Base-by-base conservation (phyloP, 2,797 vertebrate genomes). In the Acrossocheilus wenchowensis region DNA sequence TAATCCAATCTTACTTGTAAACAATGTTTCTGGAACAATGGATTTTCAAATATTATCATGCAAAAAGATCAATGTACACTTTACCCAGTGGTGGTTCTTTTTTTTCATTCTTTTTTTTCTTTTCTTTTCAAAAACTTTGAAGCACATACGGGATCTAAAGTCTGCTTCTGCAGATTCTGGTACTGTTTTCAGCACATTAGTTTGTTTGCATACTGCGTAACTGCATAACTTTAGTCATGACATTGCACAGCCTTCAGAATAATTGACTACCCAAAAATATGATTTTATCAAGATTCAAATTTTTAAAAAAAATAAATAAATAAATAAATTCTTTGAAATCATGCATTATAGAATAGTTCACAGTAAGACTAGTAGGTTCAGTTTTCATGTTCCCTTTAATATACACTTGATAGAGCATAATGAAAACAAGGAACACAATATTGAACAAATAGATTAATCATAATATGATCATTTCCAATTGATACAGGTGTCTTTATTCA, bases 21-120 rank as follows among this genome's bases (percentile, higher is more conserved):
- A 66, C n/a, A 45, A 14, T 45, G 43, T 71, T 82, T 71, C 48
- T 71, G 66, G 14, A 82, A 82, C 21, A 71, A 71, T 54, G 30
- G 12, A 57, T 82, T 82, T 43, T 72, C 5, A 19, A 57, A n/a
- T 26, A 57, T 39, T 43, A 57, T 52, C 14, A 26, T 82, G 66
- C 11, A 41, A 72, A 82, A 52, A 72, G 64, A 69, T 69, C 43
- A 71, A 82, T 72, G 23, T 57, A 54, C 21, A 39, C 14, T 41
- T 52, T 54, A 71, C 45, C 64, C 12, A 81, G 43, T 1, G 3
- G 79, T 69, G 43, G 5, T 7, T 81, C 0, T 48, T 68, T 69
- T 34, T 23, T 48, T 34, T 43, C 10, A n/a, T n/a, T 43, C 10
- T 9, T 43, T 43, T 34, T 34, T 34, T 34, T 34, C 3, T 34